phyloP scores from a whole-genome alignment of 1,140 invertebrate species.

The Drosophila sp. region DNA sequence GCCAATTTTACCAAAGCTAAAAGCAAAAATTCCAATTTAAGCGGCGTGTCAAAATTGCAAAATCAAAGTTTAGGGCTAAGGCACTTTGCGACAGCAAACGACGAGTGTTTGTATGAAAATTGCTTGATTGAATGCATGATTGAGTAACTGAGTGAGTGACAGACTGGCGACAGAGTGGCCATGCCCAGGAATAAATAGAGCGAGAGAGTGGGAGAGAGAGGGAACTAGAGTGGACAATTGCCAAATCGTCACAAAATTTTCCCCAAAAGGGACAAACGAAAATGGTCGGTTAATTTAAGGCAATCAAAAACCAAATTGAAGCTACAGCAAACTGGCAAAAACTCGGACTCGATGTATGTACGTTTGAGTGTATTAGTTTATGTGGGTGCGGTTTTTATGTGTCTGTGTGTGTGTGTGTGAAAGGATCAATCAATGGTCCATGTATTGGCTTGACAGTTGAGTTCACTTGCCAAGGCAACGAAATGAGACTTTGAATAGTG shows the following conservation, averaged over 20 bases:
- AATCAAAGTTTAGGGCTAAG: conserved; percentile 65
- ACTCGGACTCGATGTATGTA: conserved; percentile 10
- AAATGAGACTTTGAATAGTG: conserved; percentile 34
- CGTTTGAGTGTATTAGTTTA: neutral
- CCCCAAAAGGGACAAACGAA: conserved; percentile 36
- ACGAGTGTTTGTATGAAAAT: conserved; percentile 54
- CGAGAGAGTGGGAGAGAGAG: neutral
- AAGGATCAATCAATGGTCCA: conserved; percentile 60
- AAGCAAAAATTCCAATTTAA: conserved; percentile 72
- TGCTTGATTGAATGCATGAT: conserved; percentile 74
- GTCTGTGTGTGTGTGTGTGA: conserved; percentile 29
- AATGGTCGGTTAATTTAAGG: conserved; percentile 75
- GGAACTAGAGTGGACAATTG: conserved; percentile 55
- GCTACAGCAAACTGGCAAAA: conserved; percentile 36
- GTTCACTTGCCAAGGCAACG: conserved; percentile 20
- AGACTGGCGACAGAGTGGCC: conserved; percentile 28
- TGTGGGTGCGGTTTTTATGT: neutral
- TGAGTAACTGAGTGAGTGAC: conserved; percentile 64
- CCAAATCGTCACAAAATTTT: conserved; percentile 58
- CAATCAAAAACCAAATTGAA: conserved; percentile 72
- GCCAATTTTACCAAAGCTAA: conserved; percentile 30
- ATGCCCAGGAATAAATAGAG: no score
- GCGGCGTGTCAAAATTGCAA: conserved; percentile 72
- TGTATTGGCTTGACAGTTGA: conserved; percentile 27
- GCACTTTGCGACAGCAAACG: conserved; percentile 42